phyloP scores from a whole-genome alignment of 2,888 invertebrate species.

The Acrobasis suavella region DNA sequence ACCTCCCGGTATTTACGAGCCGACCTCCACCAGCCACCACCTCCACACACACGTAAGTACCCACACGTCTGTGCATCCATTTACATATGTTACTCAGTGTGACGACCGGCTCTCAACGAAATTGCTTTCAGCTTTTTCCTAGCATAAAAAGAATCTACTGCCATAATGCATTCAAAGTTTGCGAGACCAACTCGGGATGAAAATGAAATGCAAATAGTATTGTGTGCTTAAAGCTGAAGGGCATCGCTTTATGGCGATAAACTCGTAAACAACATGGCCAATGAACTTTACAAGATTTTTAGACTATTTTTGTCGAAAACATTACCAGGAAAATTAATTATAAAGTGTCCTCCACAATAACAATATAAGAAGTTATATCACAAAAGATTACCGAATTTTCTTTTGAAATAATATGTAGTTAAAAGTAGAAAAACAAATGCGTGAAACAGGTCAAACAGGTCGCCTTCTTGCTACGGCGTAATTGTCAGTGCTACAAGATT shows the following conservation, averaged over 20 bases:
- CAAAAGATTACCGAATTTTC: too few relatives aligned
- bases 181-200: constrained; percentile 27
- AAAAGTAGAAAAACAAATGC: too few relatives aligned
- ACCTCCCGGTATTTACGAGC: constrained; percentile 32
- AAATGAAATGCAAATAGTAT: constrained; percentile 24
- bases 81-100: constrained; percentile 49
- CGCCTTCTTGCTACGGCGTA: too few relatives aligned
- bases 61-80: constrained; percentile 38
- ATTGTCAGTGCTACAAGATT: background rate
- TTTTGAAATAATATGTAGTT: too few relatives aligned
- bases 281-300: background rate
- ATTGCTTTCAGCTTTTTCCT: constrained; percentile 55
- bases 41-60: constrained; percentile 26
- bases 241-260: constrained; percentile 1
- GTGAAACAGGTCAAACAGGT: too few relatives aligned
- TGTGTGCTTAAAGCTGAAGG: constrained; percentile 2
- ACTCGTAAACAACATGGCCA: constrained; percentile 12
- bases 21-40: constrained; percentile 8
- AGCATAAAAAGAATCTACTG: constrained; percentile 42
- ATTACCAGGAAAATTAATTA: background rate
- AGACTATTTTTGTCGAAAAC: background rate
- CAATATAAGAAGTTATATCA: too few relatives aligned
- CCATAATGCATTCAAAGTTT: constrained; percentile 40
- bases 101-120: constrained; percentile 54
- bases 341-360: too few relatives aligned